Evolutionary conservation across 2,888 invertebrate genomes (phyloP), one percentile per base, ranked within the genome.

Genomic region (Aphodius sticticus): DNA sequence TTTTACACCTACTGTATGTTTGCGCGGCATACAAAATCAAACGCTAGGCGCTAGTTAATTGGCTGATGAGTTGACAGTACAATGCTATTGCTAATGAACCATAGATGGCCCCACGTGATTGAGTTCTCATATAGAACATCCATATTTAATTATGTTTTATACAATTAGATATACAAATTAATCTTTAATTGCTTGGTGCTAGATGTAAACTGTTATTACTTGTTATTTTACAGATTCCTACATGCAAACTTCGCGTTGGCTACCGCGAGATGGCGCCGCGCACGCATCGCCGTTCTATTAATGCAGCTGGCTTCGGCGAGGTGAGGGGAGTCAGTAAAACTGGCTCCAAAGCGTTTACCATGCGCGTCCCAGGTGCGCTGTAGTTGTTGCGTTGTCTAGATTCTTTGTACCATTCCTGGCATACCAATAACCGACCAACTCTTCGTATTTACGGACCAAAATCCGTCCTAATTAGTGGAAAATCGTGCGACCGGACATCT

Each of bases 391-490:
- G 96, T 96, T 96, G 96, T 96, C 95, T 93, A 94, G 96, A 96
- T 96, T 96, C 96, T 96, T 96, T 96, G 95, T 96, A 96, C 95
- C 96, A 96, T 96, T 96, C 96, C 95, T 95, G 93, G 95, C 96
- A 96, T 96, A 95, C 96, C 96, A 95, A 92, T 92, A 93, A 92
- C 92, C 92, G 92, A 92, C 92, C 91, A 92, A 92, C 92, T 92
- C 93, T 93, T 92, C 91, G 92, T 92, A 92, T 93, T 92, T 92
- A 92, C 92, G 92, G 91, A 90, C 88, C 90, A 92, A 92, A 93
- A 92, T 92, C 91, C 91, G 90, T 92, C 91, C 92, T 93, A 93
- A 93, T 93, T 92, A 92, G 91, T 91, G 88, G 86, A 87, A 90
- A 90, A 90, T 86, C 92, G 90, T 90, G 91, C 91, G 92, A 91